Conservation (phyloP, 2,113 vertebrate genomes). For the Tupaia chinensis region DNA sequence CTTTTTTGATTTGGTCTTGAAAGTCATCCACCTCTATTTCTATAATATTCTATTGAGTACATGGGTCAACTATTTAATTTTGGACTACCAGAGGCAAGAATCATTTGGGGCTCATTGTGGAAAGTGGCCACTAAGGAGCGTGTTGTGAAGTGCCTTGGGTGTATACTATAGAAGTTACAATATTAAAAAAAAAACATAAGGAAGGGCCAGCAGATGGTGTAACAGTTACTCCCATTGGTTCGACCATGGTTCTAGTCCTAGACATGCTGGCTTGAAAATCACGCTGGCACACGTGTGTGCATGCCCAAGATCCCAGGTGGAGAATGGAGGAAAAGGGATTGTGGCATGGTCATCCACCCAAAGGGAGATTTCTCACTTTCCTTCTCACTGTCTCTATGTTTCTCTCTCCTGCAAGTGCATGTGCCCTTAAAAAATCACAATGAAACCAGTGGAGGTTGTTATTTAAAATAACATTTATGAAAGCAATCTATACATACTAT, state of each 20-base stretch:
- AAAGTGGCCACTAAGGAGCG: not conserved
- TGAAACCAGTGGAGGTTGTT: not conserved
- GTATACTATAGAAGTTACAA: not conserved
- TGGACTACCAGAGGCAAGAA: not conserved
- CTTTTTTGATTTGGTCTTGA: not conserved
- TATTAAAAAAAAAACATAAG: not conserved
- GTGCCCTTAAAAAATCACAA: not conserved
- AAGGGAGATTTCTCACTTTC: no score
- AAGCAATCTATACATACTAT: not conserved
- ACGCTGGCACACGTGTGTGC: no score
- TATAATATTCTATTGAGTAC: not conserved
- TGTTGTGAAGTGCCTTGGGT: not conserved
- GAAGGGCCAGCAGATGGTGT: no score
- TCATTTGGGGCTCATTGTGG: not conserved
- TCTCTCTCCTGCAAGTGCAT: no score
- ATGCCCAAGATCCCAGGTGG: no score
- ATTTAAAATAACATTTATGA: slow-evolving; percentile 28
- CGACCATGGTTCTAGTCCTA: no score
- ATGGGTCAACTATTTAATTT: not conserved
- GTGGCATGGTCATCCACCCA: no score
- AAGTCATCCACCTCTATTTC: not conserved
- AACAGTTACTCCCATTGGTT: no score
- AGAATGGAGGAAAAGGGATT: no score
- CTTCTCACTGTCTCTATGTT: no score
- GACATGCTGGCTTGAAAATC: no score